Evolutionary conservation across 2,888 invertebrate species (phyloP), one percentile per base, ranked within the genome.

Genomic region (Autographa pulchrina): DNA sequence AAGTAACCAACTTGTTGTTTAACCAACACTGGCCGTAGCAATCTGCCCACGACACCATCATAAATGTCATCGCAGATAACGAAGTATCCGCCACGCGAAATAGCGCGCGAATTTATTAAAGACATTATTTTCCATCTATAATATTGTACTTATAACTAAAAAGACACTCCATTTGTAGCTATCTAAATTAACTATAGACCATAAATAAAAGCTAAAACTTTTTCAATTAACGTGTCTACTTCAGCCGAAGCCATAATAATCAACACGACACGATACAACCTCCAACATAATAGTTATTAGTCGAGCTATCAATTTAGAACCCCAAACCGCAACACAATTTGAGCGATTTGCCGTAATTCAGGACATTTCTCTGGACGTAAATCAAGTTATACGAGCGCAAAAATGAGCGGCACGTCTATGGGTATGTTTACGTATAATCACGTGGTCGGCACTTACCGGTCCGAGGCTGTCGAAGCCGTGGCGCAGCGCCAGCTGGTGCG

Each of bases 381-480:
- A 84, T 81, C 79, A 77, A 86, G 77, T 85, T 82, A 80, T 77
- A 81, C 66, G 69, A 77, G 71, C 74, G 65, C 78, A 84, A 85
- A 82, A 78, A 80, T 82, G 70, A 83, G 67, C 66, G 75, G 74
- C 72, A 78, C 79, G 81, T 77, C 79, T 84, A 81, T 87, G 85
- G 81, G 83, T 91, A 90, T 95, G 94, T 94, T 95, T 95, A 94
- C 94, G 83, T 92, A 88, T 85, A 86, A 91, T 94, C 95, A 95
- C 95, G 94, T 95, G 94, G 90, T 83, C 77, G 58, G 35, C 81
- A 97, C 98, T 98, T 95, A 99, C 99, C 97, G 99, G 97, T 92
- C 99, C 99, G 85, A 99, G 96, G 95, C 98, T 99, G 90, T 98
- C 97, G 96, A 99, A 99, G 90, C 99, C 99, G 93, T 99, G 98